phyloP scores from a whole-genome alignment of 2,888 invertebrate genomes.

The Cosmia trapezina region DNA sequence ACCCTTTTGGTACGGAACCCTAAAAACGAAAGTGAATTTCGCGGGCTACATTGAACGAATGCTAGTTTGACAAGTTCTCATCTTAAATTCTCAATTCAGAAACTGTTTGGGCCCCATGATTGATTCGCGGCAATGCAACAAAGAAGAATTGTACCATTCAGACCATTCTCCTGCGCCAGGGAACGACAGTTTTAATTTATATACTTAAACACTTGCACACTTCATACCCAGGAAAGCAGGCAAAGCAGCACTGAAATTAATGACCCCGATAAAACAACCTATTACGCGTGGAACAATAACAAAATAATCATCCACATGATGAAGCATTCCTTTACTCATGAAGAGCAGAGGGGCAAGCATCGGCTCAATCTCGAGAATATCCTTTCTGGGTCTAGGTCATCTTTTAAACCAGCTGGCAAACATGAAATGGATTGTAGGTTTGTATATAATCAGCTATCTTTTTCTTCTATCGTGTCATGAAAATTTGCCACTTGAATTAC shows the following conservation, averaged over 20 bases:
- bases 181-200: not conserved
- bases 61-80: not conserved
- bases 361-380: conserved; percentile 70
- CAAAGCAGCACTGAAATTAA: conserved; percentile 48
- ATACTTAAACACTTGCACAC: not conserved
- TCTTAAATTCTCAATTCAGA: too few relatives aligned
- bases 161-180: not conserved
- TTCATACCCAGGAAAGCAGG: conserved; percentile 35
- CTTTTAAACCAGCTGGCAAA: conserved; percentile 74
- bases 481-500: not conserved
- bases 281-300: conserved; percentile 90
- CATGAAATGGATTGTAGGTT: conserved; percentile 83
- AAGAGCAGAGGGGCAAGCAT: conserved; percentile 71
- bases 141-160: not conserved
- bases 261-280: conserved; percentile 44
- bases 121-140: not conserved
- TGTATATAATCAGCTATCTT: not conserved
- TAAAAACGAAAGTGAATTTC: not conserved
- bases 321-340: conserved; percentile 87
- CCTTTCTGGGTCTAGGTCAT: conserved; percentile 76
- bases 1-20: too few relatives aligned
- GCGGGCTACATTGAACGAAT: not conserved
- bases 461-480: not conserved
- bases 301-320: conserved; percentile 82
- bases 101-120: not conserved